phyloP scores from a whole-genome alignment of 2,113 vertebrate genomes.

The Toxostoma redivivum region DNA sequence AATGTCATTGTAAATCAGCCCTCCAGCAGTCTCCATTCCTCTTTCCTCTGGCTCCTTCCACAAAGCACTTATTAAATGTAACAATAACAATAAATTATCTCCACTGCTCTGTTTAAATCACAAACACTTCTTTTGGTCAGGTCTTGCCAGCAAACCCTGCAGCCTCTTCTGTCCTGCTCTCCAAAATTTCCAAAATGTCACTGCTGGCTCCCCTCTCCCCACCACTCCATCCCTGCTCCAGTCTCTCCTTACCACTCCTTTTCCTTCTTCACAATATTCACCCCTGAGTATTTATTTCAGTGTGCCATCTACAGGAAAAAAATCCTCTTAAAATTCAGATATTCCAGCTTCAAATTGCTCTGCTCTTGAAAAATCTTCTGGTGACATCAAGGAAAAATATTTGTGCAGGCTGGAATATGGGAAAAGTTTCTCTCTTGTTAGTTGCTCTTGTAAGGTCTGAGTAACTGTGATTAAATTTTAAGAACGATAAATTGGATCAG shows the following conservation, averaged over 20 bases:
- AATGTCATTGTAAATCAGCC: not conserved
- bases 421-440: not conserved
- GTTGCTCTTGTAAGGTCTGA: not conserved
- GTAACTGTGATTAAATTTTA: not conserved
- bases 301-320: not conserved
- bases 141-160: not conserved
- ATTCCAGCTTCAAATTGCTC: not conserved
- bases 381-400: not conserved
- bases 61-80: not conserved
- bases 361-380: not conserved
- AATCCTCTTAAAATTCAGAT: not conserved
- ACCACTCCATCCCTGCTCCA: not conserved
- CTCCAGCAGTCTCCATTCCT: not conserved
- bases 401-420: not conserved
- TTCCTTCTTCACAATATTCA: not conserved
- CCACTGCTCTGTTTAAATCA: not conserved
- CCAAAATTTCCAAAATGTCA: not conserved
- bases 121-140: not conserved
- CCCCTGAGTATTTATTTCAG: not conserved
- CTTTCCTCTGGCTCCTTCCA: not conserved
- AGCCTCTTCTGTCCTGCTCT: not conserved
- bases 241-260: not conserved
- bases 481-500: not conserved
- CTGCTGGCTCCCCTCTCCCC: not conserved
- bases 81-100: not conserved